Conservation (phyloP, 1,140 invertebrate species). For the Hyles euphorbiae region DNA sequence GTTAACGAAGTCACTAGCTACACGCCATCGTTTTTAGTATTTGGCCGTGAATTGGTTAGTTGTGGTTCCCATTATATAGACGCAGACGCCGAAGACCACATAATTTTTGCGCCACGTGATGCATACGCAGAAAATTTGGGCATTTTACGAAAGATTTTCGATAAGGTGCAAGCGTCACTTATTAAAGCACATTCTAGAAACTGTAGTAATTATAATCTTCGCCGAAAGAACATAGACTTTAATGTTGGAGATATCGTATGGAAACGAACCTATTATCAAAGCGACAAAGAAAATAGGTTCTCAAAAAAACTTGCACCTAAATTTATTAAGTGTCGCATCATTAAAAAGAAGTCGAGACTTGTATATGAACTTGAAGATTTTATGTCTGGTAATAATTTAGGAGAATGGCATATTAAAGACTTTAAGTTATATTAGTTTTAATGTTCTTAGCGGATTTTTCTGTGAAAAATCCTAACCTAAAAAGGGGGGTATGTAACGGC, state of each 20-base stretch:
- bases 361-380: too few relatives aligned
- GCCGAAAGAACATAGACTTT: conserved; percentile 14
- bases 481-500: too few relatives aligned
- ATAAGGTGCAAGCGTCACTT: conserved; percentile 15
- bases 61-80: conserved; percentile 19
- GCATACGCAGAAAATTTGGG: conserved; percentile 21
- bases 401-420: too few relatives aligned
- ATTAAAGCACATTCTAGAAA: conserved; percentile 15
- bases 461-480: too few relatives aligned
- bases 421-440: too few relatives aligned
- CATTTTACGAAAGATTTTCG: conserved; percentile 10
- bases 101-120: conserved; percentile 17
- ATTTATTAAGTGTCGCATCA: too few relatives aligned
- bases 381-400: too few relatives aligned
- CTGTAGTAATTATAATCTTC: conserved; percentile 14
- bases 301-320: conserved; percentile 26
- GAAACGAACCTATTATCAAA: conserved; percentile 18
- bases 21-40: conserved; percentile 21
- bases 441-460: too few relatives aligned
- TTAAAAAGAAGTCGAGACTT: too few relatives aligned
- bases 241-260: conserved; percentile 24
- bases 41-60: conserved; percentile 20
- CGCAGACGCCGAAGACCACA: conserved; percentile 7
- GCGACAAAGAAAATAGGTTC: conserved; percentile 19
- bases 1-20: conserved; percentile 24